Evolutionary conservation across 2,113 vertebrate species (phyloP).

Genomic region (Monopterus albus): DNA sequence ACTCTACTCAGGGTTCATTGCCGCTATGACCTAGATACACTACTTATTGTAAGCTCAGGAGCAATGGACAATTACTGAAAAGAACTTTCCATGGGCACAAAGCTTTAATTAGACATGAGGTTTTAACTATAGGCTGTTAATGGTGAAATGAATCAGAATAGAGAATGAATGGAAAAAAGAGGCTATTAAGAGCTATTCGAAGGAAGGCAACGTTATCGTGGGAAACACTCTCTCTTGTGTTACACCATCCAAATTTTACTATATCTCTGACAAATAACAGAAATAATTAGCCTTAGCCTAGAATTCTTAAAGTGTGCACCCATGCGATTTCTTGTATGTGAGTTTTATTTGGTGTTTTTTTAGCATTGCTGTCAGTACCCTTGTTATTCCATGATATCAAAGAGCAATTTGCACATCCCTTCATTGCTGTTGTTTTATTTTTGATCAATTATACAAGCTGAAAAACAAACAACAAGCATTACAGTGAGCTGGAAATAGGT

Average conservation of each 20-base stretch:
- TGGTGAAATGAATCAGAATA: slow-evolving; percentile 44
- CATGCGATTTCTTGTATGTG: too few species aligned
- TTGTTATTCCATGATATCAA: background rate
- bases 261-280: background rate
- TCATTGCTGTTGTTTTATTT: background rate
- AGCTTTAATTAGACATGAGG: slow-evolving; percentile 53
- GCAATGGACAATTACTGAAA: slow-evolving; percentile 52
- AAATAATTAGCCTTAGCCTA: background rate
- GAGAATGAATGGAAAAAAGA: slow-evolving; percentile 9
- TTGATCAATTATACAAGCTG: slow-evolving; percentile 3
- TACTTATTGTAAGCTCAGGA: slow-evolving; percentile 12
- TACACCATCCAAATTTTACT: background rate
- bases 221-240: background rate
- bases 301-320: too few species aligned
- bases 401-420: background rate
- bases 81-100: slow-evolving; percentile 56
- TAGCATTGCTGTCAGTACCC: background rate
- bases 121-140: slow-evolving; percentile 37
- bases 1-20: slow-evolving; percentile 40
- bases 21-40: slow-evolving; percentile 62
- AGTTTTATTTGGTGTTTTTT: background rate
- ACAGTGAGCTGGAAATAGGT: slow-evolving; percentile 42
- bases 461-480: slow-evolving; percentile 34
- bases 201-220: background rate
- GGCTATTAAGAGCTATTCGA: slow-evolving; percentile 22